Evolutionary conservation across 1,140 invertebrate species (phyloP).

Genomic region (Drosophila lacteicornis): DNA sequence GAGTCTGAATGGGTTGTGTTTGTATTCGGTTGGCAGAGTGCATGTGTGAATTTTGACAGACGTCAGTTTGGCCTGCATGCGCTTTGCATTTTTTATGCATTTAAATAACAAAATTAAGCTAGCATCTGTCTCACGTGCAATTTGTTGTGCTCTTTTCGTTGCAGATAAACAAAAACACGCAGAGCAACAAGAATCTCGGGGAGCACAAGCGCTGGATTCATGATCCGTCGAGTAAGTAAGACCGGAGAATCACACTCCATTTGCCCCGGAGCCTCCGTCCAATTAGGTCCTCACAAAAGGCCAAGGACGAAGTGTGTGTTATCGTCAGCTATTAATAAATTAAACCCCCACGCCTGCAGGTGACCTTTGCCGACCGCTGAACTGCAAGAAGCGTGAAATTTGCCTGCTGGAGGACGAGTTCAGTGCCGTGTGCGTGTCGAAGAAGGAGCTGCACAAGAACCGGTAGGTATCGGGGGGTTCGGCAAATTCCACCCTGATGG

Average conservation of each 20-base stretch:
- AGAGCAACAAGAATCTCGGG: conserved; percentile 84
- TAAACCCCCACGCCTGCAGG: conserved; percentile 86
- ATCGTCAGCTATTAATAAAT: conserved; percentile 43
- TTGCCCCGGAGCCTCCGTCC: conserved; percentile 1
- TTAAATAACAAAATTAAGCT: conserved; percentile 80
- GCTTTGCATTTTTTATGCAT: conserved; percentile 77
- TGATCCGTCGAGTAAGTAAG: conserved; percentile 90
- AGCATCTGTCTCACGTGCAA: conserved; percentile 52
- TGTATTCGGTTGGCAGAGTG: conserved; percentile 13
- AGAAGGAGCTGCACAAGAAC: conserved; percentile 93
- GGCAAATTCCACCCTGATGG: conserved; percentile 8
- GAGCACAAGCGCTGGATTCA: conserved; percentile 89
- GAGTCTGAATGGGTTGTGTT: conserved; percentile 45
- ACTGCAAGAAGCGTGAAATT: conserved; percentile 94
- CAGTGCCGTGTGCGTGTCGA: conserved; percentile 94
- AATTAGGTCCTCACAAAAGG: conserved; percentile 7
- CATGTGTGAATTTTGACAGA: conserved; percentile 56
- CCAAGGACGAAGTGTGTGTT: conserved; percentile 16
- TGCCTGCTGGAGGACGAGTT: conserved; percentile 94
- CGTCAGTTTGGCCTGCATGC: conserved; percentile 35
- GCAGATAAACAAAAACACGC: conserved; percentile 79
- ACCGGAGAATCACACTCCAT: neutral
- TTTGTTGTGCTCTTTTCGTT: conserved; percentile 35
- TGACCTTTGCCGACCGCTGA: conserved; percentile 93
- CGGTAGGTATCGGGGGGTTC: conserved; percentile 86